phyloP scores from a whole-genome alignment of 2,797 vertebrate genomes.

The Acipenser oxyrinchus region DNA sequence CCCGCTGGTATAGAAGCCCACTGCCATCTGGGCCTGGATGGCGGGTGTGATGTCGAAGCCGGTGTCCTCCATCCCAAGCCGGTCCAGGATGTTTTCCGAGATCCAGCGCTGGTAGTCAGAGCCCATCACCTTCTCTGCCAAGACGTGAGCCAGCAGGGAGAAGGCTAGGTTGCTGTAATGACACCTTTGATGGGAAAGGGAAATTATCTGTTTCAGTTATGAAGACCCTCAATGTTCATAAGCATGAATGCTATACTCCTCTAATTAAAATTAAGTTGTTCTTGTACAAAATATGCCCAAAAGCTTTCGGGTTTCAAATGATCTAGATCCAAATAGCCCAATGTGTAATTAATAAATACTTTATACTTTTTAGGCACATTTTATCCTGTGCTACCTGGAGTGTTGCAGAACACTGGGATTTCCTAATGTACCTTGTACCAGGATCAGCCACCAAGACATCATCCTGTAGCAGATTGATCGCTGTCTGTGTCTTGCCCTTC shows the following conservation, averaged over 20 bases:
- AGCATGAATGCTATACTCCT: no score
- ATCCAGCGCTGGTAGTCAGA: conserved; percentile 84
- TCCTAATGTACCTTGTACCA: conserved; percentile 71
- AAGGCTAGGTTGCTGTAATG: conserved; percentile 94
- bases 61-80: conserved; percentile 85
- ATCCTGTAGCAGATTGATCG: conserved; percentile 76
- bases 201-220: not conserved
- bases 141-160: conserved; percentile 80
- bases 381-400: no score
- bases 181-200: conserved; percentile 56
- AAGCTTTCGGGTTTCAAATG: no score
- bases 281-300: not conserved
- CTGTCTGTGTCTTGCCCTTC: conserved; percentile 82
- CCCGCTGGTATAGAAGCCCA: conserved; percentile 78
- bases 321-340: no score
- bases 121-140: conserved; percentile 66
- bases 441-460: conserved; percentile 84
- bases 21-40: conserved; percentile 69
- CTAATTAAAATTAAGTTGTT: no score
- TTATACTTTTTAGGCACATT: no score
- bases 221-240: not conserved
- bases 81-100: conserved; percentile 75
- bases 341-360: no score
- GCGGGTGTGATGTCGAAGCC: conserved; percentile 73
- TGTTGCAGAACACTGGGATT: no score